Conservation (phyloP, 1,140 invertebrate species). For the Carposina sasakii region DNA sequence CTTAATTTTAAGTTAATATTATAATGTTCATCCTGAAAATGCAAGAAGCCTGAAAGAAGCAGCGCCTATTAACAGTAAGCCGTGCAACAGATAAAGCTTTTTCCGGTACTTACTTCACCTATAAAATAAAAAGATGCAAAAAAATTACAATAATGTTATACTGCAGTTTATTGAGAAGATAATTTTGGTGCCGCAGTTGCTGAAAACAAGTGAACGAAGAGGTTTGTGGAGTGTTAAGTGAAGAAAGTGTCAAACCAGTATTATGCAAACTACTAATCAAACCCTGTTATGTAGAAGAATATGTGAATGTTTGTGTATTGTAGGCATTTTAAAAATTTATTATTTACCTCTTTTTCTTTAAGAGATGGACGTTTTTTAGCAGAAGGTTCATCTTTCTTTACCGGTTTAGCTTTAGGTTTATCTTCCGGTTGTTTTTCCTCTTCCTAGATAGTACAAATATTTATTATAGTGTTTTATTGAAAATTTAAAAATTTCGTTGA, state of each 20-base stretch:
- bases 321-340: conserved; percentile 13
- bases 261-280: not conserved
- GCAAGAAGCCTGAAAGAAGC: no score
- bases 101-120: conserved; percentile 5
- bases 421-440: conserved; percentile 61
- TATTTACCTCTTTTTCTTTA: conserved; percentile 60
- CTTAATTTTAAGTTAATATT: no score
- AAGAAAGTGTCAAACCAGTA: not conserved
- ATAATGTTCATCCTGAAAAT: no score
- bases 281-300: not conserved
- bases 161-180: not conserved
- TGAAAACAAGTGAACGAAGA: not conserved
- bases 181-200: not conserved
- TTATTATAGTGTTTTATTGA: conserved; percentile 2
- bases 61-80: not conserved
- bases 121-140: not conserved
- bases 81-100: not conserved
- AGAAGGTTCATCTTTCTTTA: conserved; percentile 52
- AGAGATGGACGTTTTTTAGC: conserved; percentile 62
- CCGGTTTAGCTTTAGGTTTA: conserved; percentile 57
- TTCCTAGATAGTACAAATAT: conserved; percentile 45
- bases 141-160: not conserved
- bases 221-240: not conserved
- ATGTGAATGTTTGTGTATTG: conserved; percentile 27
- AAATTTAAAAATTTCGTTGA: not conserved